These are phyloP conservation scores for Heliconius hermathena DNA, from an alignment of 1,140 invertebrate genomes.

Conservation along the genomic window DNA sequence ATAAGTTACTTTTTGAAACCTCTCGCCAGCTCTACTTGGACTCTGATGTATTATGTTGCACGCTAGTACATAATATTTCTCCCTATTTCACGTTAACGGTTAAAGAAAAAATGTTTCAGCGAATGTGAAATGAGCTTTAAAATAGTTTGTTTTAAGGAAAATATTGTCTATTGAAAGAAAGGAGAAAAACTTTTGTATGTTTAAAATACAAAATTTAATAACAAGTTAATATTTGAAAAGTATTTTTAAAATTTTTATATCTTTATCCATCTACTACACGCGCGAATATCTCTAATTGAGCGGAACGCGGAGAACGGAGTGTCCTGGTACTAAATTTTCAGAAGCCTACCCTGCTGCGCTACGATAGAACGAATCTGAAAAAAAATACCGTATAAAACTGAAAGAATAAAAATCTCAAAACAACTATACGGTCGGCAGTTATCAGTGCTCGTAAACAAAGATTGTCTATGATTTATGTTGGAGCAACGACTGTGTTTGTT, in stretches of 20 bases:
- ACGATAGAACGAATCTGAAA: background rate
- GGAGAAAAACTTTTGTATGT: no score
- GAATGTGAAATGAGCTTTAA: background rate
- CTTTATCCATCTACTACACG: no score
- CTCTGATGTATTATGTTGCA: background rate
- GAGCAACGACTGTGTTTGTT: slow-evolving; percentile 11
- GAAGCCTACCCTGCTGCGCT: no score
- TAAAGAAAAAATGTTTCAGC: background rate
- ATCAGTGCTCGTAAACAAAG: slow-evolving; percentile 37
- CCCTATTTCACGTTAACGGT: background rate
- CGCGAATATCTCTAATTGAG: no score
- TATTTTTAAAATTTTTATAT: no score
- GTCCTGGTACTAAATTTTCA: no score
- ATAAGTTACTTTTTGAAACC: background rate
- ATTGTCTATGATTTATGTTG: slow-evolving; percentile 37
- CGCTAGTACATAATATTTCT: background rate
- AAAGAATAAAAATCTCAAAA: slow-evolving; percentile 32
- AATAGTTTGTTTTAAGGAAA: no score
- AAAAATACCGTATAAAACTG: slow-evolving; percentile 8
- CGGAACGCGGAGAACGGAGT: no score
- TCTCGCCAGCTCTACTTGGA: background rate
- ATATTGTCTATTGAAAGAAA: no score
- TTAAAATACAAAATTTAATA: no score
- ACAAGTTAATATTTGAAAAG: no score
- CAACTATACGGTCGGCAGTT: slow-evolving; percentile 34